Percentiles rank a stretch among this genome's conserved stretches.
phyloP scores from a whole-genome alignment of 1,140 invertebrate species.

The Nomia melanderi region DNA sequence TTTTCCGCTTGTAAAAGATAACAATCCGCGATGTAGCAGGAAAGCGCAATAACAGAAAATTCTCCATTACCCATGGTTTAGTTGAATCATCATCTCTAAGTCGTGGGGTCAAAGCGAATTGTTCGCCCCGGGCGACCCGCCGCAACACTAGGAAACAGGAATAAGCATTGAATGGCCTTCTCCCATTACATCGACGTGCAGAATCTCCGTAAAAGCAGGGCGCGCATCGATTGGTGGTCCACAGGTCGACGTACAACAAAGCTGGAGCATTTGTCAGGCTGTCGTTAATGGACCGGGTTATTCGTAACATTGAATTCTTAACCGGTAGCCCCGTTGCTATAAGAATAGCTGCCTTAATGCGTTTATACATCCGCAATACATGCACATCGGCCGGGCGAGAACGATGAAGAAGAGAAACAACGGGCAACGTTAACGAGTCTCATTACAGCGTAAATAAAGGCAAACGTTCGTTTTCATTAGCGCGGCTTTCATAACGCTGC shows the following conservation, averaged over 20 bases:
- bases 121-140: no score
- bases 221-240: background rate
- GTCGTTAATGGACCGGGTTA: background rate
- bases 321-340: background rate
- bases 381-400: background rate
- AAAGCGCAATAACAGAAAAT: no score
- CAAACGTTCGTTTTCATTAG: constrained; percentile 12
- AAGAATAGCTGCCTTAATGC: background rate
- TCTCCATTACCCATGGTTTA: no score
- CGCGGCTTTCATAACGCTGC: background rate
- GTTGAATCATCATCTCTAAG: no score
- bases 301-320: background rate
- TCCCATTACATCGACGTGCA: background rate
- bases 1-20: no score
- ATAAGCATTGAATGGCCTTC: no score
- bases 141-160: no score
- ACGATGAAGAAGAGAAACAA: no score
- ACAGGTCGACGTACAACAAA: background rate
- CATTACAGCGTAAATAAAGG: constrained; percentile 5
- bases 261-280: background rate
- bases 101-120: no score
- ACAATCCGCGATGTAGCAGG: no score
- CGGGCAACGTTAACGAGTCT: background rate
- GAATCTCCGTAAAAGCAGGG: background rate
- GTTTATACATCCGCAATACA: no score